phyloP scores from a whole-genome alignment of 2,888 invertebrate species.

The Microctonus brassicae region DNA sequence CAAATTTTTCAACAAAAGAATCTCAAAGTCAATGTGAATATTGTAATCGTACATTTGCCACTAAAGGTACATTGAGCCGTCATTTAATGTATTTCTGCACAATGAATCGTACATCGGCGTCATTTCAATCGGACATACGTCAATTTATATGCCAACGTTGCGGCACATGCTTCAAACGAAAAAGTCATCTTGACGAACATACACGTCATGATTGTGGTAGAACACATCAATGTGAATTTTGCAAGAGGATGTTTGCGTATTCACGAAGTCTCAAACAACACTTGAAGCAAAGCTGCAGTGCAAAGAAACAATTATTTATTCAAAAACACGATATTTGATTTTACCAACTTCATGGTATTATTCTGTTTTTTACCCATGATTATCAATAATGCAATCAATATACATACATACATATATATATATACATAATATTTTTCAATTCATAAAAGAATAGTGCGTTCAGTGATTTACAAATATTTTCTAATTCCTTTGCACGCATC shows the following conservation, averaged over 20 bases:
- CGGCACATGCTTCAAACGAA: background rate
- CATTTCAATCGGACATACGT: background rate
- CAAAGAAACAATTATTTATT: background rate
- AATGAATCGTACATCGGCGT: conserved; percentile 4
- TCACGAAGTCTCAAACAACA: conserved; percentile 1
- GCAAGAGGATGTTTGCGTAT: conserved; percentile 11
- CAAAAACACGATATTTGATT: background rate
- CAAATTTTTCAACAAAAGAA: background rate
- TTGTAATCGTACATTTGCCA: conserved; percentile 12
- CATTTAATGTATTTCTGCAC: conserved; percentile 5
- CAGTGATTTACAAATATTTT: background rate
- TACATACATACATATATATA: background rate
- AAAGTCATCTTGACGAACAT: conserved; percentile 1
- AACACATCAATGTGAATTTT: conserved; percentile 9
- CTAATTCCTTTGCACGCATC: background rate
- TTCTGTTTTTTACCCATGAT: background rate
- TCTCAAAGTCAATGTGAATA: conserved; percentile 3
- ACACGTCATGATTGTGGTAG: conserved; percentile 5
- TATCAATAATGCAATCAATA: background rate
- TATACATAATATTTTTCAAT: background rate
- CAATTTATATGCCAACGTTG: conserved; percentile 6
- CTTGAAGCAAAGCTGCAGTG: conserved; percentile 9
- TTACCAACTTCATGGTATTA: background rate
- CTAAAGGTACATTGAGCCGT: conserved; percentile 3
- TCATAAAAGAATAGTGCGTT: background rate